phyloP scores from a whole-genome alignment of 2,888 invertebrate genomes.

The Epinotia bilunana region DNA sequence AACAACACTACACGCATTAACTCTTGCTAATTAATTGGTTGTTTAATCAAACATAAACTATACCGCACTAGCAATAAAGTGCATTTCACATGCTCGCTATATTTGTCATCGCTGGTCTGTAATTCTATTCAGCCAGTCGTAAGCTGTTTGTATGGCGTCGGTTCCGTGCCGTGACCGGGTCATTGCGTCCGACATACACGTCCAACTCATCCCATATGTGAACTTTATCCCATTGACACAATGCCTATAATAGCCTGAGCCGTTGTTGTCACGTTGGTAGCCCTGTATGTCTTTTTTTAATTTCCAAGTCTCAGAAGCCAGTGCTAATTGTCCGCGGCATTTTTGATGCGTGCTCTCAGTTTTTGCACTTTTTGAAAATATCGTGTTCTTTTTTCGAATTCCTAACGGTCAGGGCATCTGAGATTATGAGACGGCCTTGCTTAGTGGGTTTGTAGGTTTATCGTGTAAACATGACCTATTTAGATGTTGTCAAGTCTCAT shows the following conservation, averaged over 20 bases:
- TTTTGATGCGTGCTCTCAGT: slow-evolving; percentile 64
- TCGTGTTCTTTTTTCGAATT: slow-evolving; percentile 38
- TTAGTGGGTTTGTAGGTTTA: slow-evolving; percentile 42
- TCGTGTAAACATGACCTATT: slow-evolving; percentile 37
- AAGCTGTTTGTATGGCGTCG: slow-evolving; percentile 50
- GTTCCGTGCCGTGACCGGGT: slow-evolving; percentile 78
- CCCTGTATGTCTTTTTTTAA: slow-evolving; percentile 47
- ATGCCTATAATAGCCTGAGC: not conserved
- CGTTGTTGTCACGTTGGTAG: slow-evolving; percentile 4
- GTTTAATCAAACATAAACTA: slow-evolving; percentile 12
- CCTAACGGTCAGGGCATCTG: slow-evolving; percentile 34
- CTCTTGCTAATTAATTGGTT: slow-evolving; percentile 14
- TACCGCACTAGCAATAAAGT: slow-evolving; percentile 1
- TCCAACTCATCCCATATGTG: not conserved
- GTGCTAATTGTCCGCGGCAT: slow-evolving; percentile 70
- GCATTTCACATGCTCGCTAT: slow-evolving; percentile 9
- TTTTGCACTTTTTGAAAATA: slow-evolving; percentile 45
- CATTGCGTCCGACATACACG: slow-evolving; percentile 63
- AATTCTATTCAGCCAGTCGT: slow-evolving; percentile 37
- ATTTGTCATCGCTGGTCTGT: slow-evolving; percentile 20
- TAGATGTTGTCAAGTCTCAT: slow-evolving; percentile 25
- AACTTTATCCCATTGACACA: not conserved
- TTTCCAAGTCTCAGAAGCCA: slow-evolving; percentile 60
- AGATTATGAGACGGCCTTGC: slow-evolving; percentile 39
- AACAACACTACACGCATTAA: slow-evolving; percentile 3